These are phyloP conservation scores for Coryphaenoides rupestris DNA, from an alignment of 2,113 vertebrate species.

Conservation along the genomic window DNA sequence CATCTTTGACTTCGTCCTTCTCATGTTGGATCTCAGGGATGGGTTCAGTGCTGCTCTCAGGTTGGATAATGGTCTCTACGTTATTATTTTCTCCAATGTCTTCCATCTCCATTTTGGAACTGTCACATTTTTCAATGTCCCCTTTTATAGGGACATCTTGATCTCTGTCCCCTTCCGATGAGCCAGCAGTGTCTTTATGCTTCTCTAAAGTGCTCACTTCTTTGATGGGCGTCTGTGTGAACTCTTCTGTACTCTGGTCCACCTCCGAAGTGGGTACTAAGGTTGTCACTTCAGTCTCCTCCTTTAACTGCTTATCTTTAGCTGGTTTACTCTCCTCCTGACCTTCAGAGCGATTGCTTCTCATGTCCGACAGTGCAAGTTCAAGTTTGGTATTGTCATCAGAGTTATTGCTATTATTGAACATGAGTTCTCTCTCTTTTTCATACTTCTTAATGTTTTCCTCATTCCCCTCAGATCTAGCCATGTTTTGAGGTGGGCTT, in stretches of 20 bases:
- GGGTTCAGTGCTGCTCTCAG: slow-evolving; percentile 8
- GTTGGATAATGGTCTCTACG: slow-evolving; percentile 13
- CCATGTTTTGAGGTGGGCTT: slow-evolving; percentile 10
- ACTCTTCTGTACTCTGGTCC: slow-evolving; percentile 18
- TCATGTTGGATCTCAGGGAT: slow-evolving; percentile 14
- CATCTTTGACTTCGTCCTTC: neutral
- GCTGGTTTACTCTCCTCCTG: slow-evolving; percentile 2
- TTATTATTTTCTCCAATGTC: slow-evolving; percentile 18
- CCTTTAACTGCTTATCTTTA: slow-evolving; percentile 22
- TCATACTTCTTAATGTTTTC: neutral
- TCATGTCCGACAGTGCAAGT: slow-evolving; percentile 12
- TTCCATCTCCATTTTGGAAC: slow-evolving; percentile 38
- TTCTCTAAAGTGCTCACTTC: slow-evolving; percentile 13
- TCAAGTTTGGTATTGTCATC: slow-evolving; percentile 15
- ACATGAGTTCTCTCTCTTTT: neutral
- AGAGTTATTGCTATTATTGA: slow-evolving; percentile 1
- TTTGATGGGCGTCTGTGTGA: neutral
- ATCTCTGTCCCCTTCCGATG: slow-evolving; percentile 5
- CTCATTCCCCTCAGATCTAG: neutral
- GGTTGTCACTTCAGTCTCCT: slow-evolving; percentile 13
- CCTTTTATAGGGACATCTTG: slow-evolving; percentile 12
- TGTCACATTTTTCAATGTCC: slow-evolving; percentile 2
- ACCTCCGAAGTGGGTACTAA: neutral
- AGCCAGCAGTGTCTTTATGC: slow-evolving; percentile 6
- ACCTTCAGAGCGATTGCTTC: slow-evolving; percentile 19